Evolutionary conservation across 2,888 invertebrate genomes (phyloP), one percentile per base, ranked within the genome.

Genomic region (Thereva nobilitata): DNA sequence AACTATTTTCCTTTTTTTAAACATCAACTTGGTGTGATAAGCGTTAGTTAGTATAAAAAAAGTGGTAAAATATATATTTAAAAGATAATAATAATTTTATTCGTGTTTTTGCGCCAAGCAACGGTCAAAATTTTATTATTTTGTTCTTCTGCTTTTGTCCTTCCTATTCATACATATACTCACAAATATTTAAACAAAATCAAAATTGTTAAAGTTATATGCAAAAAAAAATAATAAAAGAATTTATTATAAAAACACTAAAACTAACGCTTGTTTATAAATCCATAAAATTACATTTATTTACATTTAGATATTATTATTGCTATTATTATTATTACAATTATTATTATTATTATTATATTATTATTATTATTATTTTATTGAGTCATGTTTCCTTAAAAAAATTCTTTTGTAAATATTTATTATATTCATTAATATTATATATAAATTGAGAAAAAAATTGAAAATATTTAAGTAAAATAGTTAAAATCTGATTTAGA

Each of bases 381-480:
- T 23, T 23, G 23, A 23, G 23, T 61, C 40, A 49, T 59, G 61
- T 61, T 61, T 61, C 41, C 61, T 50, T 50, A 5, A n/a, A 23
- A 50, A 23, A 23, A 23, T 9, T 40, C 50, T 12, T 50, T 4
- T 61, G 61, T 61, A 61, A 61, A 61, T 61, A 61, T 61, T 61
- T 61, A 61, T 61, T 61, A 61, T 49, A 49, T 49, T 61, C n/a
- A 57, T 56, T 56, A 56, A 12, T 42, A 56, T 56, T 56, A 56
- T 47, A 35, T n/a, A 50, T 44, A 50, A 49, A 41, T 61, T 23
- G 23, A 23, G 23, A 23, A 23, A 23, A 23, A 50, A 61, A 61
- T 10, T 61, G 23, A 5, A 61, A 50, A 50, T 61, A 44, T 61
- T 61, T 61, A 61, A 61, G 49, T 40, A 61, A 34, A 23, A 41